Evolutionary conservation across 30 jellyfish, hydroid and myxozoan species (phyloP).

Genomic region (Morbakka virulenta): DNA sequence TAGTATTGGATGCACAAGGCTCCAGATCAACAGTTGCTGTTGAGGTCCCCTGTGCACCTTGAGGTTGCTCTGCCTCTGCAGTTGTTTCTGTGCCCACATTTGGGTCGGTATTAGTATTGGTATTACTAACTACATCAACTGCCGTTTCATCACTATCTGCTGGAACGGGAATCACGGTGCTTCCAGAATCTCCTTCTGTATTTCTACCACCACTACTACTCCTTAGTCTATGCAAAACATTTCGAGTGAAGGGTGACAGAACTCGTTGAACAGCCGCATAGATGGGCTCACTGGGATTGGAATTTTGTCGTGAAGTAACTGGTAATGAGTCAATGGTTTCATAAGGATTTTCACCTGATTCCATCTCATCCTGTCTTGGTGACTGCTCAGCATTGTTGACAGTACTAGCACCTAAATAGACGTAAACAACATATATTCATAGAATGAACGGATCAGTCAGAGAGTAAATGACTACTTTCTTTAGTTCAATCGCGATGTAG

Average conservation of each 20-base stretch:
- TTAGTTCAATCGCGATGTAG: too few relatives aligned
- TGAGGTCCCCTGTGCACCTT: too few relatives aligned
- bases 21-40: too few relatives aligned
- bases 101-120: neutral
- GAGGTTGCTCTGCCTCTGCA: neutral
- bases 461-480: too few relatives aligned
- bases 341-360: neutral
- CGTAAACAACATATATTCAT: too few relatives aligned
- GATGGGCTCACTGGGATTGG: neutral
- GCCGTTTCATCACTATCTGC: too few relatives aligned
- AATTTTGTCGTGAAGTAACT: neutral
- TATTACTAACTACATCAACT: too few relatives aligned
- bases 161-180: too few relatives aligned
- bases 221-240: neutral
- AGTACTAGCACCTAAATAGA: too few relatives aligned
- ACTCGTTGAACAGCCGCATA: neutral
- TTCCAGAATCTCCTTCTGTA: neutral
- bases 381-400: too few relatives aligned
- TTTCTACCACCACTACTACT: neutral
- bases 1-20: too few relatives aligned
- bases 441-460: too few relatives aligned
- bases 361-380: neutral
- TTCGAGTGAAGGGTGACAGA: neutral
- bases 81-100: neutral
- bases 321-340: neutral